phyloP scores from a whole-genome alignment of 2,797 vertebrate genomes.

The Gambelia wislizenii region DNA sequence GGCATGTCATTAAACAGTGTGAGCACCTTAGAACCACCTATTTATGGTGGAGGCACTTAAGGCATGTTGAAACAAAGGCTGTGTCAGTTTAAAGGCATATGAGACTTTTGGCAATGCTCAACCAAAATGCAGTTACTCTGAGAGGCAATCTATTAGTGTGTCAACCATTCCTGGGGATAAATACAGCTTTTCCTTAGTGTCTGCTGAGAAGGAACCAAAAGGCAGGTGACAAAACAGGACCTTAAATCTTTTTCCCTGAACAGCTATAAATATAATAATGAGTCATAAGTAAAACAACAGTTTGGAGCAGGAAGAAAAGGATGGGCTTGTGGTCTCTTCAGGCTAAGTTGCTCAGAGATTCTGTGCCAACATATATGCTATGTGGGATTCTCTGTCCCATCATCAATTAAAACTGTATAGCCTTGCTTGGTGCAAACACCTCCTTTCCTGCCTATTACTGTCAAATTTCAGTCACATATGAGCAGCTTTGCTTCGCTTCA shows the following conservation, averaged over 20 bases:
- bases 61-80: conserved; percentile 65
- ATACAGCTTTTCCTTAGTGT: conserved; percentile 64
- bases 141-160: conserved; percentile 46
- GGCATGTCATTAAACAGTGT: conserved; percentile 43
- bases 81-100: conserved; percentile 44
- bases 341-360: conserved; percentile 60
- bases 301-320: conserved; percentile 72
- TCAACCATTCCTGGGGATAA: conserved; percentile 70
- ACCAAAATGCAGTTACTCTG: conserved; percentile 57
- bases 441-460: conserved; percentile 10
- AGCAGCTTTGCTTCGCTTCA: conserved; percentile 2
- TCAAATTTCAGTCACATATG: not conserved
- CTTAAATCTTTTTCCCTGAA: conserved; percentile 64
- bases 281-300: conserved; percentile 77
- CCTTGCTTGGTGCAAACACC: not conserved
- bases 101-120: conserved; percentile 56
- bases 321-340: conserved; percentile 65
- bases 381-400: conserved; percentile 3
- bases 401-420: not conserved
- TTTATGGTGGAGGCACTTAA: conserved; percentile 46
- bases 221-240: conserved; percentile 75
- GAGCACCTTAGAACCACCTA: conserved; percentile 46
- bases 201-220: conserved; percentile 65
- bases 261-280: conserved; percentile 77
- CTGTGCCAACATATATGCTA: conserved; percentile 54